Conservation (phyloP, 2,888 invertebrate genomes). For the Caenorhabditis becei region DNA sequence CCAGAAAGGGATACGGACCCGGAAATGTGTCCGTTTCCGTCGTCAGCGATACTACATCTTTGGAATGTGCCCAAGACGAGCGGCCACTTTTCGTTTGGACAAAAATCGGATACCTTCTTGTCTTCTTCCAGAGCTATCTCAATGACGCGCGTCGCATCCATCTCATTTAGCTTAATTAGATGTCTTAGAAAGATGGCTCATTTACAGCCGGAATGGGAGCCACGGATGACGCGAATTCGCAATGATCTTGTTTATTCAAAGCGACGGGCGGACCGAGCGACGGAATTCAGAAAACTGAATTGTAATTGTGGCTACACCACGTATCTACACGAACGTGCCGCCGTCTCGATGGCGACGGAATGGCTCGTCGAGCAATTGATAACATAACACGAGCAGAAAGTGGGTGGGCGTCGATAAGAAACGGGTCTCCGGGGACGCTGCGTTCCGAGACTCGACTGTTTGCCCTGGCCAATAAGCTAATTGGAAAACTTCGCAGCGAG, state of each 20-base stretch:
- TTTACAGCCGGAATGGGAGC: conserved; percentile 35
- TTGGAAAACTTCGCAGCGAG: conserved; percentile 29
- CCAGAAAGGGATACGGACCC: conserved; percentile 40
- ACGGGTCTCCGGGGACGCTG: background rate
- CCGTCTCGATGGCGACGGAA: conserved; percentile 44
- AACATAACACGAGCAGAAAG: conserved; percentile 39
- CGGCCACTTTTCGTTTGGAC: conserved; percentile 26
- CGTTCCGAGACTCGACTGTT: conserved; percentile 13
- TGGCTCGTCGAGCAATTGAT: conserved; percentile 30
- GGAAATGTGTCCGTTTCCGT: conserved; percentile 55
- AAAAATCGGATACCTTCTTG: conserved; percentile 40
- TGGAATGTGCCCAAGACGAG: background rate
- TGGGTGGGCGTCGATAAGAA: conserved; percentile 10
- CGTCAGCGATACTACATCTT: conserved; percentile 28
- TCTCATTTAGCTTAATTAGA: conserved; percentile 45
- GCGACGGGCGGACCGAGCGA: conserved; percentile 8
- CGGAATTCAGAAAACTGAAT: conserved; percentile 12
- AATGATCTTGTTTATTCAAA: conserved; percentile 22
- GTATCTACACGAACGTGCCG: conserved; percentile 12
- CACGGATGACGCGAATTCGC: conserved; percentile 13
- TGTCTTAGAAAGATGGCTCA: conserved; percentile 39
- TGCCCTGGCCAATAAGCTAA: conserved; percentile 41
- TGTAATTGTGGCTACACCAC: conserved; percentile 20
- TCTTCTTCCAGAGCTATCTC: background rate
- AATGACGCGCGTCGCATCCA: conserved; percentile 26